Evolutionary conservation across 2,113 vertebrate species (phyloP), one percentile per base, ranked within the genome.

Genomic region (Myxocyprinus asiaticus): DNA sequence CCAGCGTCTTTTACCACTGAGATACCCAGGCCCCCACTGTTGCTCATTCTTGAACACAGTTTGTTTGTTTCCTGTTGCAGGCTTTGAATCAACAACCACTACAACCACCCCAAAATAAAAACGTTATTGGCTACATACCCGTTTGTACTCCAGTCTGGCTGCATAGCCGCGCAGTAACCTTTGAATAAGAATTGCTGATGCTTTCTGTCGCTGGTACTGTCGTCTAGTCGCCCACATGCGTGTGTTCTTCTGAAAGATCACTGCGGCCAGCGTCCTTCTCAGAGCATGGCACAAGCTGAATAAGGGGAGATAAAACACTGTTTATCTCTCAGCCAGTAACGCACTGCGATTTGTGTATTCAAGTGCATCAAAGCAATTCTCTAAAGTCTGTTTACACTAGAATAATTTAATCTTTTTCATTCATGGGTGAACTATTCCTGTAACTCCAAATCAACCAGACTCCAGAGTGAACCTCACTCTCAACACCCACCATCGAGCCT

Each of bases 401-500:
- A 72, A 33, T 33, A 33, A 33, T 33, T 33, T 33, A 1, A 33
- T 33, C 22, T 33, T 33, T 33, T 33, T 33, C 22, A 33, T 33
- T 33, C 3, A 33, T 33, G 22, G 22, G 22, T 33, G 22, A 33
- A 33, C 22, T 33, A 33, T 33, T 33, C 22, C 22, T 33, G 22
- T 33, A 33, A 33, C 22, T 48, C 47, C 9, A 48, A 53, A 53
- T 4, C 50, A 53, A 53, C 2, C 9, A 8, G 3, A n/a, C n/a
- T n/a, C n/a, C 50, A 4, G 10, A 4, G 4, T 4, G 8, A 53
- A 9, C 8, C 9, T 10, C 9, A 15, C 55, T 58, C 14, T 58
- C 9, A 9, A n/a, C 22, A 78, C 95, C 89, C 86, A 99, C 97
- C 96, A 91, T 86, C 96, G 92, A 43, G 97, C 97, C 84, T 96